These are phyloP conservation scores for Drosophila tropicalis DNA, from an alignment of 1,140 invertebrate species.

Conservation along the genomic window DNA sequence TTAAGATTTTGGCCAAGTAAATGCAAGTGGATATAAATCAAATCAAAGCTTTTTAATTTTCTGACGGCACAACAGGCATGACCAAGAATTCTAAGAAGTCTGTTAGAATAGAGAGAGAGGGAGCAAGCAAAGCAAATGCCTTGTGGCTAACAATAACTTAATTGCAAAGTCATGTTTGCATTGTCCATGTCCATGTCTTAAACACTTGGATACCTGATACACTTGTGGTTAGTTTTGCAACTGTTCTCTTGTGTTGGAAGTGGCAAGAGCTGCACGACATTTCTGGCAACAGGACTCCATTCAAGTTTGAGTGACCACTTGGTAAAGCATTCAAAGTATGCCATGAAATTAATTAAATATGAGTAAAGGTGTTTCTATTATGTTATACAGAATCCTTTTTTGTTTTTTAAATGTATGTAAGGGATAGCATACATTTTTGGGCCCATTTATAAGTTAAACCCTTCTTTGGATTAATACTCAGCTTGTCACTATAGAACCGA, in stretches of 20 bases:
- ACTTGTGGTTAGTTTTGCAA: conserved; percentile 36
- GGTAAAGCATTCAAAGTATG: neutral
- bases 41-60: conserved; percentile 49
- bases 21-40: conserved; percentile 70
- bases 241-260: conserved; percentile 43
- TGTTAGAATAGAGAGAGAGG: conserved; percentile 8
- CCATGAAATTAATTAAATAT: neutral
- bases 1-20: conserved; percentile 57
- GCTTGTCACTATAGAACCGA: neutral
- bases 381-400: no score
- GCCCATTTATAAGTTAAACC: no score
- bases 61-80: conserved; percentile 3
- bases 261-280: conserved; percentile 4
- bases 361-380: no score
- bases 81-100: conserved; percentile 26
- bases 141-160: conserved; percentile 73
- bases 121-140: conserved; percentile 24
- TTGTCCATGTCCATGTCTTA: conserved; percentile 53
- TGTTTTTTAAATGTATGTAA: no score
- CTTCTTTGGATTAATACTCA: neutral
- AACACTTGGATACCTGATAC: conserved; percentile 54
- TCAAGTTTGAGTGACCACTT: neutral
- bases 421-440: neutral
- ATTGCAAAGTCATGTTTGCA: conserved; percentile 80
- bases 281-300: neutral